Evolutionary conservation across 2,888 invertebrate species (phyloP).

Genomic region (Yponomeuta plumbellus): DNA sequence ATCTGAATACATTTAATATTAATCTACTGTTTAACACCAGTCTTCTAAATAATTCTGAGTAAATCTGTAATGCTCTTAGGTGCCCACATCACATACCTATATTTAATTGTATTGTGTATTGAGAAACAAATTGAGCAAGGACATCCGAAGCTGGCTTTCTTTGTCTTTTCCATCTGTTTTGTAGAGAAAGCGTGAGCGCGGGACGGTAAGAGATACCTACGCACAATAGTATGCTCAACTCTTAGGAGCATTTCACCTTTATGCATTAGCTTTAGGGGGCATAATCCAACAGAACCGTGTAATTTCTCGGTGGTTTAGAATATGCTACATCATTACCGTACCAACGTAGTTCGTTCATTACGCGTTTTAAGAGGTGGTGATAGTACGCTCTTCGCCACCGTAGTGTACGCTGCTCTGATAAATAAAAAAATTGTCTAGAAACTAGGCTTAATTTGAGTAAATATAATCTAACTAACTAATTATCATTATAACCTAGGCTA

Average conservation of each 20-base stretch:
- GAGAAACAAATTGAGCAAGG: too few relatives aligned
- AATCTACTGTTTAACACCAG: too few relatives aligned
- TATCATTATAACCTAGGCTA: too few relatives aligned
- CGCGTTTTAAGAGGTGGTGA: not conserved
- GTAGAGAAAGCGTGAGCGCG: not conserved
- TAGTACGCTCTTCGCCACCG: not conserved
- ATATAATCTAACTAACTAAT: too few relatives aligned
- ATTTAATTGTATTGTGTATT: too few relatives aligned
- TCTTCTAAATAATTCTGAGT: too few relatives aligned
- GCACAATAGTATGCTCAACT: not conserved
- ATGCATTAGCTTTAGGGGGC: not conserved
- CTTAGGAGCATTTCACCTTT: not conserved
- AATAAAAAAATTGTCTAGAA: not conserved
- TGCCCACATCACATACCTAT: too few relatives aligned
- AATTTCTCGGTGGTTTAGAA: not conserved
- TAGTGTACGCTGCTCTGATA: not conserved
- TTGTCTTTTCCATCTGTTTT: not conserved
- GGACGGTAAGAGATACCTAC: not conserved
- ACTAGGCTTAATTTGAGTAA: not conserved
- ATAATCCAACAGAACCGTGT: not conserved
- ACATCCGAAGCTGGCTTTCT: not conserved
- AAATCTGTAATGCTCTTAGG: too few relatives aligned
- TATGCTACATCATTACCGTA: not conserved
- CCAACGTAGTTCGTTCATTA: not conserved
- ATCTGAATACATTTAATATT: too few relatives aligned